These are phyloP conservation scores for Fopius arisanus DNA, from an alignment of 1,140 invertebrate species.

Conservation along the genomic window DNA sequence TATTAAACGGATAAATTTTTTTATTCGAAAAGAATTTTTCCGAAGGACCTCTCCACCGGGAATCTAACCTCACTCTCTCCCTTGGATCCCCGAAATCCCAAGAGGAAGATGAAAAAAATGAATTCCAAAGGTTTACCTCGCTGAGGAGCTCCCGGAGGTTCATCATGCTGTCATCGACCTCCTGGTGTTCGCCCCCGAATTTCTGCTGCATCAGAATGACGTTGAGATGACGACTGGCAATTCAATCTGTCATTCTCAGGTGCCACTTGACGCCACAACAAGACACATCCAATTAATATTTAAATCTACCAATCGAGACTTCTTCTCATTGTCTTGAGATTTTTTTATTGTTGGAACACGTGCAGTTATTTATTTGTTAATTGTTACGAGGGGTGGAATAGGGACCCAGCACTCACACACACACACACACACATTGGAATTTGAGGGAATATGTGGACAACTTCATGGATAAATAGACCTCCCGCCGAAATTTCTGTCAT, in stretches of 20 bases:
- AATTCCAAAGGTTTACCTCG: not conserved
- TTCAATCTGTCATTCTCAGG: not conserved
- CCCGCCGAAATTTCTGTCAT: too few relatives aligned
- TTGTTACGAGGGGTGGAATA: too few relatives aligned
- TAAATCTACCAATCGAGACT: too few relatives aligned
- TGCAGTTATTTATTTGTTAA: too few relatives aligned
- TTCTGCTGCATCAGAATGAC: not conserved
- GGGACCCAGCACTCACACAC: too few relatives aligned
- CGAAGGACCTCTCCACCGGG: not conserved
- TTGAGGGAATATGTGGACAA: too few relatives aligned
- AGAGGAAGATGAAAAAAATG: not conserved
- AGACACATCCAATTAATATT: too few relatives aligned
- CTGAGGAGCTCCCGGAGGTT: not conserved
- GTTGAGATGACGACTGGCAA: not conserved
- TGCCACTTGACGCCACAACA: not conserved
- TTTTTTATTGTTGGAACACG: too few relatives aligned
- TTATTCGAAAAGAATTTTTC: not conserved
- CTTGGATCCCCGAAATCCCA: not conserved
- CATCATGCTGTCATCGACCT: not conserved
- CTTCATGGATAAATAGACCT: too few relatives aligned
- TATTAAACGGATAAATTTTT: too few relatives aligned
- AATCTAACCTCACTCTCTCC: not conserved
- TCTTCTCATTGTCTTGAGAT: too few relatives aligned
- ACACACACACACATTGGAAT: too few relatives aligned
- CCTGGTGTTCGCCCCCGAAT: not conserved